Evolutionary conservation across 2,888 invertebrate genomes (phyloP), one percentile per base, ranked within the genome.

Genomic region (Phanerotoma sp.): DNA sequence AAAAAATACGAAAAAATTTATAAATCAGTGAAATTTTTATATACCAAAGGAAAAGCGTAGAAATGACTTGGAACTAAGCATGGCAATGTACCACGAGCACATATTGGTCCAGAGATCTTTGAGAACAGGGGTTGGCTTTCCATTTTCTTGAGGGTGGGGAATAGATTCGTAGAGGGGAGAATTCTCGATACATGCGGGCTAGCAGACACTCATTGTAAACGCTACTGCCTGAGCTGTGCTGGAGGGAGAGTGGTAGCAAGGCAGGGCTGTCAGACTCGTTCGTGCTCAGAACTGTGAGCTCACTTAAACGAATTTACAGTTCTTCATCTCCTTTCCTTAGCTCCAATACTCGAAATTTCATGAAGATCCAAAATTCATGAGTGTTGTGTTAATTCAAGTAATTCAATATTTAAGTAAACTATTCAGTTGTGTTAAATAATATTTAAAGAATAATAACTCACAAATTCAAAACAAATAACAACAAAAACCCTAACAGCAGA

Each of bases 191-290:
- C 57, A 52, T 55, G 51, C 45, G 53, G 51, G 57, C 51, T 55
- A 40, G 50, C 54, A 55, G 63, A 63, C n/a, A n/a, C 58, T 53
- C 57, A 54, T 51, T 48, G 57, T 56, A 51, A 57, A 54, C 68
- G 67, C 62, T 58, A 60, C 58, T 57, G 63, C 57, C 61, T 52
- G 51, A 60, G 54, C 25, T 35, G 28, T 18, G n/a, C 51, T 58
- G 58, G 62, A 62, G 60, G 56, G 58, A 64, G 54, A 52, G 53
- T 54, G 51, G 54, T 45, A 58, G 55, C 58, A 45, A 55, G 22
- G 16, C 63, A 61, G 66, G 71, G 68, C 71, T 66, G 74, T 67
- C 75, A 75, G 75, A 75, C 74, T 74, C 70, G 75, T 75, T 75
- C 70, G 69, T 71, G 71, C 70, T 67, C 67, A 66, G 67, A 67